Evolutionary conservation across 2,797 vertebrate species (phyloP).

Genomic region (Heteromormyrus szaboi): DNA sequence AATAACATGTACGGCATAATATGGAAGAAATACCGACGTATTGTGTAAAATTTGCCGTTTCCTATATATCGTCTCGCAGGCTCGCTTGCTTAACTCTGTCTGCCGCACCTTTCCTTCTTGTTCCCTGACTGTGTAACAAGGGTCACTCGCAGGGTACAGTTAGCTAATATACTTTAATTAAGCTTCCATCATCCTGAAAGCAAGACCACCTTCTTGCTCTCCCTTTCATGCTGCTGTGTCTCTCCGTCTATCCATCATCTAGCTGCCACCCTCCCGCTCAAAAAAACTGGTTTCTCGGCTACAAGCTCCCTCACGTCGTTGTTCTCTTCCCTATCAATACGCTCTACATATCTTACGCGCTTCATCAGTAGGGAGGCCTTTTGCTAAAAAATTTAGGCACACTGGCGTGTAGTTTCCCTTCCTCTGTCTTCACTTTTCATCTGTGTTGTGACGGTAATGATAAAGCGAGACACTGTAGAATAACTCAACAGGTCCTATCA

Average conservation of each 20-base stretch:
- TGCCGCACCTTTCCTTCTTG: slow-evolving; percentile 32
- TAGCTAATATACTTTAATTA: slow-evolving; percentile 70
- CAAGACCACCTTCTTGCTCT: slow-evolving; percentile 39
- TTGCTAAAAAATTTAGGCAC: background rate
- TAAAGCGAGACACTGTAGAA: slow-evolving; percentile 43
- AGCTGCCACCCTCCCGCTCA: slow-evolving; percentile 41
- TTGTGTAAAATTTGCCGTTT: slow-evolving; percentile 26
- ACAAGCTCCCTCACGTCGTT: background rate
- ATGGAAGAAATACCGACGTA: background rate
- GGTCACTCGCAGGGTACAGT: slow-evolving; percentile 60
- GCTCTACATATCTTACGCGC: slow-evolving; percentile 19
- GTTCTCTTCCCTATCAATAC: slow-evolving; percentile 2
- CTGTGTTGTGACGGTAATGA: slow-evolving; percentile 46
- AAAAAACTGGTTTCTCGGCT: slow-evolving; percentile 29
- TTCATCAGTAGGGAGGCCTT: background rate
- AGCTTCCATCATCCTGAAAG: slow-evolving; percentile 63
- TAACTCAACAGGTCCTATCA: slow-evolving; percentile 45
- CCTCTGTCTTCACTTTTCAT: slow-evolving; percentile 36
- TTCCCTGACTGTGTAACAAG: slow-evolving; percentile 57
- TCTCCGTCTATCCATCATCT: slow-evolving; percentile 64
- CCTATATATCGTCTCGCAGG: background rate
- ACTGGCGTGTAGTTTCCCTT: slow-evolving; percentile 1
- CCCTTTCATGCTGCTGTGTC: slow-evolving; percentile 53
- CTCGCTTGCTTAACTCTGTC: slow-evolving; percentile 10
- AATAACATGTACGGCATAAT: background rate